phyloP scores from a whole-genome alignment of 1,140 invertebrate species.

The Metaphire vulgaris region DNA sequence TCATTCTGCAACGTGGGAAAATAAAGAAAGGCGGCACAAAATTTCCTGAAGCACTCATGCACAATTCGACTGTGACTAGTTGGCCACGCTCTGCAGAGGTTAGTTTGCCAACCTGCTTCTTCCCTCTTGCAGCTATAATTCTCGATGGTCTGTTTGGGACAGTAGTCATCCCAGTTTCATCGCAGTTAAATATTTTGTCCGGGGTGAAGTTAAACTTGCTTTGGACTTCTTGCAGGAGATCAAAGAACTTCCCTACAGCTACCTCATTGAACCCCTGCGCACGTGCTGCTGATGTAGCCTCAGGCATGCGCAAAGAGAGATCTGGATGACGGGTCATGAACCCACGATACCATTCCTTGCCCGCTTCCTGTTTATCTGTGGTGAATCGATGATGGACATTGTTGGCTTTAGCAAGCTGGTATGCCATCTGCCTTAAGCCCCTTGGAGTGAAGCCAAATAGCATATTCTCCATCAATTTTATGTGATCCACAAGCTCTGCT shows the following conservation, averaged over 20 bases:
- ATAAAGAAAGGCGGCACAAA: slow-evolving; percentile 39
- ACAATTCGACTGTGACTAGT: slow-evolving; percentile 34
- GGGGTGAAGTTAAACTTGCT: not conserved
- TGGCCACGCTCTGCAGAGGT: slow-evolving; percentile 51
- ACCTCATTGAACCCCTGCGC: slow-evolving; percentile 8
- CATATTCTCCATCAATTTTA: not conserved
- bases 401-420: not conserved
- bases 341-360: slow-evolving; percentile 15
- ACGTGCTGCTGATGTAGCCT: slow-evolving; percentile 10
- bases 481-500: not conserved
- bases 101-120: slow-evolving; percentile 49
- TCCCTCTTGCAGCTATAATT: slow-evolving; percentile 48
- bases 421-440: not conserved
- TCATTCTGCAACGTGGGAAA: slow-evolving; percentile 38
- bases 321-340: slow-evolving; percentile 4
- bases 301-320: not conserved
- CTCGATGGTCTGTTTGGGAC: slow-evolving; percentile 48
- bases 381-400: not conserved
- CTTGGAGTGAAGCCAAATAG: not conserved
- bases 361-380: not conserved
- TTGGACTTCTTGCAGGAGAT: not conserved
- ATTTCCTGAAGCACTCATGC: slow-evolving; percentile 35
- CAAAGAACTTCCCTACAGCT: slow-evolving; percentile 7
- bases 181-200: slow-evolving; percentile 10
- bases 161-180: slow-evolving; percentile 45